These are phyloP conservation scores for Lepetodrilus schrolli DNA, from an alignment of 2,888 invertebrate species.

Conservation along the genomic window DNA sequence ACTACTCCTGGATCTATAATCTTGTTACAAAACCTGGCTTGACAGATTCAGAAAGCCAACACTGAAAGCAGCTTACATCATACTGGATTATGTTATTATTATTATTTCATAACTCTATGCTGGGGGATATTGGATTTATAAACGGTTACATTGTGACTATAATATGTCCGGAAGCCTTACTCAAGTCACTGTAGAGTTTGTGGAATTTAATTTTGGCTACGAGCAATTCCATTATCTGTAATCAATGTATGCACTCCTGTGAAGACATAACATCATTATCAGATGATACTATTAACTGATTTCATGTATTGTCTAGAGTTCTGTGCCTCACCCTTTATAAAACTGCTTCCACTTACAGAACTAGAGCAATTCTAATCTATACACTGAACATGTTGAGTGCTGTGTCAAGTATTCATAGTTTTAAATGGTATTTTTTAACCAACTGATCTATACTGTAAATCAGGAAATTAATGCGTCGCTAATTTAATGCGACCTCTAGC, in stretches of 20 bases:
- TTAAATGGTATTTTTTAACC: too few species aligned
- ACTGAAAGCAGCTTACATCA: not conserved
- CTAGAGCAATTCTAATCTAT: too few species aligned
- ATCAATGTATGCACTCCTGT: not conserved
- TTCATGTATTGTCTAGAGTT: not conserved
- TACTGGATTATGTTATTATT: not conserved
- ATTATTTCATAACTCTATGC: slow-evolving; percentile 1
- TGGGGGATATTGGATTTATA: slow-evolving; percentile 3
- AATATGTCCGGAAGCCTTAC: not conserved
- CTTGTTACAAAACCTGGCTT: not conserved
- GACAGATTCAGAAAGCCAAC: not conserved
- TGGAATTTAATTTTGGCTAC: not conserved
- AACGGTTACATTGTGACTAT: not conserved
- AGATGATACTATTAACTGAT: not conserved
- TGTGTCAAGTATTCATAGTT: too few species aligned
- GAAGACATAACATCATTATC: not conserved
- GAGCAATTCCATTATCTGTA: not conserved
- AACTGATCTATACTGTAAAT: too few species aligned
- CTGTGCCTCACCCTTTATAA: not conserved
- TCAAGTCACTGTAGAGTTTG: not conserved
- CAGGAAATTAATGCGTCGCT: too few species aligned
- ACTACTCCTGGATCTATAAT: not conserved
- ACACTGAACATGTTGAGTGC: too few species aligned
- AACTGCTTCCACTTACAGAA: too few species aligned
- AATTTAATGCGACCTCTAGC: too few species aligned